Evolutionary conservation across 2,888 invertebrate genomes (phyloP).

Genomic region (Catonia carolina): DNA sequence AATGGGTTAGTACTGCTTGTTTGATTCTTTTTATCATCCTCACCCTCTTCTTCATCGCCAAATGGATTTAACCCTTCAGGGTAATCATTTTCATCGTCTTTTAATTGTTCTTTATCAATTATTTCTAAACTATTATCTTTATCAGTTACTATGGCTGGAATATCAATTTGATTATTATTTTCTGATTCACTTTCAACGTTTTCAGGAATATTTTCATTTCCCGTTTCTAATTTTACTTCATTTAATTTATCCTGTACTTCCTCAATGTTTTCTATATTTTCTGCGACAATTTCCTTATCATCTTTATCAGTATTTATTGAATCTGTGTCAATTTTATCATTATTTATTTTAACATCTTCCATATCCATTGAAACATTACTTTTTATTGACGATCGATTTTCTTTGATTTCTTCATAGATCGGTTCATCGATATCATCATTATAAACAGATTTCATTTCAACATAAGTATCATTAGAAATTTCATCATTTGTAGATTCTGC

Average conservation of each 20-base stretch:
- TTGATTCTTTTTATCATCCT: conserved; percentile 28
- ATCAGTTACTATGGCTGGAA: conserved; percentile 2
- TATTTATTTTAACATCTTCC: conserved; percentile 23
- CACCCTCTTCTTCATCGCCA: conserved; percentile 48
- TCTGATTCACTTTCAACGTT: conserved; percentile 2
- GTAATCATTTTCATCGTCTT: conserved; percentile 50
- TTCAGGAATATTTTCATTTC: conserved; percentile 12
- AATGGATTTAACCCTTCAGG: conserved; percentile 81
- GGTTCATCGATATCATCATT: conserved; percentile 13
- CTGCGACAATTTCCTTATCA: conserved; percentile 14
- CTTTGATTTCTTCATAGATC: conserved; percentile 15
- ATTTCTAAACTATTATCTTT: conserved; percentile 39
- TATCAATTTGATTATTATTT: conserved; percentile 38
- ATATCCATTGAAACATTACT: conserved; percentile 12
- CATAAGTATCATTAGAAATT: background rate
- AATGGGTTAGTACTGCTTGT: no score
- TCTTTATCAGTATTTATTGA: conserved; percentile 20
- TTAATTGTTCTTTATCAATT: no score
- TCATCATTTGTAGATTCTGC: background rate
- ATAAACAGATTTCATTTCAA: background rate
- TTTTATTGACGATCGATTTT: background rate
- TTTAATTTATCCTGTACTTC: conserved; percentile 9
- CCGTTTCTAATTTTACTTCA: conserved; percentile 7
- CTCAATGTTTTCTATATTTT: conserved; percentile 17
- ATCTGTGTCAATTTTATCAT: conserved; percentile 25